A percentile compares a stretch with the other conserved stretches of the same genome.
Evolutionary conservation across 2,888 invertebrate genomes (phyloP).

Genomic region (Cetonia aurata): DNA sequence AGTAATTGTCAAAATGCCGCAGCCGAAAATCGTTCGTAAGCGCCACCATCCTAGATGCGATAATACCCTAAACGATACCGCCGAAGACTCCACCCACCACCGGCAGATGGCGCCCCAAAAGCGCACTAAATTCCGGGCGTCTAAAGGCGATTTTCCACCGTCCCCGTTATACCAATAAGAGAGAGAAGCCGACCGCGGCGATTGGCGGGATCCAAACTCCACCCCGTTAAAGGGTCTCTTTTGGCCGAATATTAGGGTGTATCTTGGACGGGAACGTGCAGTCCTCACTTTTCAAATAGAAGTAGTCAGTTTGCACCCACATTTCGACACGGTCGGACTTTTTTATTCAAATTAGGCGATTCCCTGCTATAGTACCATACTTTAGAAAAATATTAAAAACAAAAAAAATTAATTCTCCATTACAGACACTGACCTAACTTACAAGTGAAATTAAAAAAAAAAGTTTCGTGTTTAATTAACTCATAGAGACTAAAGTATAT

Average conservation of each 20-base stretch:
- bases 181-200: slow-evolving; percentile 72
- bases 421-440: neutral
- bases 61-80: slow-evolving; percentile 49
- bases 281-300: slow-evolving; percentile 64
- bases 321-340: slow-evolving; percentile 60
- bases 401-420: neutral
- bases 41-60: slow-evolving; percentile 48
- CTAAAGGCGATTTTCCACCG: slow-evolving; percentile 43
- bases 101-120: slow-evolving; percentile 29
- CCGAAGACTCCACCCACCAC: slow-evolving; percentile 54
- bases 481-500: neutral
- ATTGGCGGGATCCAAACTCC: slow-evolving; percentile 74
- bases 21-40: slow-evolving; percentile 49
- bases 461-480: slow-evolving; percentile 3
- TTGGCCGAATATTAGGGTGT: slow-evolving; percentile 66
- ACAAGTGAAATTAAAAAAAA: neutral
- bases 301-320: slow-evolving; percentile 65
- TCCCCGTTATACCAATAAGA: slow-evolving; percentile 68
- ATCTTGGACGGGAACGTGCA: slow-evolving; percentile 62
- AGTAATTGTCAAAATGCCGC: slow-evolving; percentile 59
- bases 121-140: slow-evolving; percentile 35
- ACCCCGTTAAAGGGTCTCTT: slow-evolving; percentile 63
- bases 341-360: slow-evolving; percentile 44
- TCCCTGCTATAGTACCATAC: neutral
- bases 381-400: slow-evolving; percentile 1